Base-by-base conservation (phyloP, 2,797 vertebrate genomes). In the Xyrichtys novacula region DNA sequence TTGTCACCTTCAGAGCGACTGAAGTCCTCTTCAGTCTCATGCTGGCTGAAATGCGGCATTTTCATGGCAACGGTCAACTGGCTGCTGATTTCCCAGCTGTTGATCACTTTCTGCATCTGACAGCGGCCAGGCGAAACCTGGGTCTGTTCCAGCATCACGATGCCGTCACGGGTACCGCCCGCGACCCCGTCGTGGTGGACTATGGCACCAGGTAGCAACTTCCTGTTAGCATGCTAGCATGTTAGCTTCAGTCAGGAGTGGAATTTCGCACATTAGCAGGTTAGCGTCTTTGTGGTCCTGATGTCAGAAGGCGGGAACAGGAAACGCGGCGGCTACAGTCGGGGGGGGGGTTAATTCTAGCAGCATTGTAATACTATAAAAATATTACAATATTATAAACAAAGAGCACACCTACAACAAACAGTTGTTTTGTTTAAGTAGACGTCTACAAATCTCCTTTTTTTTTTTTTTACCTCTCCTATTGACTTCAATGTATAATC, bases 101-200 rank as follows among this genome's bases (percentile, higher is more conserved):
- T 0, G 86, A 94, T 28, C 90, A 93, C 69, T 97, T 96, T 42
- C 85, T 70, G 62, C 77, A 85, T 9, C 87, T 98, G 76, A 94
- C 89, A 28, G 91, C 89, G 26, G 95, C 94, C 55, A 94, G 97
- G 70, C 93, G 93, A 52, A 96, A 91, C 79, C 74, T 98, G 31
- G 97, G 93, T 8, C 91, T 98, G 1, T 98, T 98, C 83, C 97
- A 98, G 70, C 97, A 98, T 76, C 97, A 98, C 14, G 97, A 98
- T 34, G 97, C 95, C 1, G 94, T 98, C 60, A 90, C 97, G 10
- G 97, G 97, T 76, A 98, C 97, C 0, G 84, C 93, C 10, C 96
- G 96, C 56, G 96, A 97, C 22, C 95, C 93, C 71, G 97, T 98
- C 6, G 95, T 96, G 58, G 90, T 95, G 11, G 97, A 98, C 90